Base-by-base conservation (phyloP, 2,797 vertebrate genomes). In the Coluber constrictor region DNA sequence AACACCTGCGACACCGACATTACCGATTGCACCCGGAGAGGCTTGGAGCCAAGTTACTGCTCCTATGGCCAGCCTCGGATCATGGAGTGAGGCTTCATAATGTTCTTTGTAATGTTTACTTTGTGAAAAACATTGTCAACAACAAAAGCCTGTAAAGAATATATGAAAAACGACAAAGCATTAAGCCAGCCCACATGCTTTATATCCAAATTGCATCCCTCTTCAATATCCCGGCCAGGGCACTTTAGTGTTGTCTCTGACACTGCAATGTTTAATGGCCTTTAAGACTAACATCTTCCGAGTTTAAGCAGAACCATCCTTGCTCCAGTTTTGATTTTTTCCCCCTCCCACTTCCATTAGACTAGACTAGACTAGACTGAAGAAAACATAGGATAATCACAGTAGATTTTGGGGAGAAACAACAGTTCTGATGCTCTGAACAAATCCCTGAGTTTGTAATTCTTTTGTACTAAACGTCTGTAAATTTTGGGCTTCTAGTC, bases 11-110 rank as follows among this genome's bases (percentile, higher is more conserved):
- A 98, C 90, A 96, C 96, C 0, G 96, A 97, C 63, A 97, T 89
- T 96, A 98, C 98, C 0, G 97, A 99, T 96, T 99, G 99, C 59
- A 98, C 98, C 0, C 97, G 96, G 25, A 95, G 97, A 90, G 97
- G 97, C 4, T 95, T 97, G 66, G 97, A 98, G 47, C 96, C 97
- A 18, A 94, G 95, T 91, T 98, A 97, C 96, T 99, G 99, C n/a
- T 98, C 98, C 92, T 97, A 97, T 90, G 83, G 60, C 20, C 96
- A 98, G 60, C 95, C 93, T 7, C 93, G 93, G 27, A 93, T 93
- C 0, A 97, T 87, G 27, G 97, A 97, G 2, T 98, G 95, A 97
- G 87, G 90, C 11, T 6, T 5, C 47, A 6, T 60, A 20, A 91
- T 55, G 3, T n/a, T 61, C 47, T 59, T 43, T 63, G 25, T 92